Base-by-base conservation (phyloP, 1,140 invertebrate genomes). In the Aplysia californica region DNA sequence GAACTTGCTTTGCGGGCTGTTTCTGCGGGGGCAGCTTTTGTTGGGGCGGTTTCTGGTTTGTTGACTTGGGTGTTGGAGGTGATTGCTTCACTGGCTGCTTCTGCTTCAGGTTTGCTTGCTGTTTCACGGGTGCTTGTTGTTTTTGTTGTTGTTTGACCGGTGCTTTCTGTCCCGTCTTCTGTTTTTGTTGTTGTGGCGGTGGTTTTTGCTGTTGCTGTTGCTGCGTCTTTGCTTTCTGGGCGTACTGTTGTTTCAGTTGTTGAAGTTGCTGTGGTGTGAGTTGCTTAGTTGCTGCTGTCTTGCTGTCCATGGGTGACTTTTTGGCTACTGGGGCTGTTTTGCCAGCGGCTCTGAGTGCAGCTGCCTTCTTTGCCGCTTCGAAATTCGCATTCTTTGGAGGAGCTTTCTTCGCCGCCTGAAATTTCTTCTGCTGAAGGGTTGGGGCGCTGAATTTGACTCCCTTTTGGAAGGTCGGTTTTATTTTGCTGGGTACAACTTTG, bases 341-440 rank as follows among this genome's bases (percentile, higher is more conserved):
- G 29, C 41, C 55, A 0, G 50, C 44, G 20, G 61, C 35, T 70
- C 70, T 75, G 6, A 10, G 29, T 31, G 38, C 26, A 4, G 56
- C 50, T 68, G 55, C 64, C 38, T 68, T 65, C 41, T 65, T 44
- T 67, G 31, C 74, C 33, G 58, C 65, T 41, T n/a, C n/a, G n/a
- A n/a, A n/a, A n/a, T n/a, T n/a, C n/a, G n/a, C 66, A 15, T 31
- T 26, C 36, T 70, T 77, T 5, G 38, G 29, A 31, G 41, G 29
- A n/a, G 35, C 38, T 41, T 65, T 64, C 23, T 70, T 71, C 41
- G 3, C 55, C 1, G 18, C 2, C 21, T 59, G 70, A 29, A n/a
- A 5, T 41, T 59, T n/a, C n/a, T n/a, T 1, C 18, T 36, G 1
- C 4, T 26, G 29, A 3, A 55, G 18, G 0, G 1, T 70, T 29